Percentiles rank a stretch among this genome's conserved stretches.
Evolutionary conservation across 2,888 invertebrate genomes (phyloP).

Genomic region (Aquatica leii): DNA sequence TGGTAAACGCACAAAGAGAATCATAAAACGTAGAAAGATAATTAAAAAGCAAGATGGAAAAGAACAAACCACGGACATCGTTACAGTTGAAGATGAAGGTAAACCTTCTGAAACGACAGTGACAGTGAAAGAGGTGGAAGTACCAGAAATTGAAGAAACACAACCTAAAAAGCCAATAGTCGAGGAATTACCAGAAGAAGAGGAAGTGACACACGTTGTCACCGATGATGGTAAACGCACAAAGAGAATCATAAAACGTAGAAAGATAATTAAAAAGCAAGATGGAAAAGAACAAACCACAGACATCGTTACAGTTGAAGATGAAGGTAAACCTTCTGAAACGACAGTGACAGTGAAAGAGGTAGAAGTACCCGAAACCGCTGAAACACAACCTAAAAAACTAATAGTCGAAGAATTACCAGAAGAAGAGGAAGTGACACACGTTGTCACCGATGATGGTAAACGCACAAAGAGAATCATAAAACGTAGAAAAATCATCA

Average conservation of each 20-base stretch:
- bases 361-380: not conserved
- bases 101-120: constrained; percentile 36
- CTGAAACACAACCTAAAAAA: not conserved
- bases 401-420: not conserved
- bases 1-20: constrained; percentile 38
- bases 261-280: not conserved
- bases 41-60: constrained; percentile 54
- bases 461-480: not conserved
- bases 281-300: not conserved
- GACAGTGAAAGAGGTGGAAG: constrained; percentile 36
- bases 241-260: not conserved
- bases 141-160: too few species aligned
- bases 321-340: not conserved
- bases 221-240: not conserved
- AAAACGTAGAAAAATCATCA: not conserved
- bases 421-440: not conserved
- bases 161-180: constrained; percentile 14
- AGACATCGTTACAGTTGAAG: not conserved
- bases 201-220: not conserved
- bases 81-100: constrained; percentile 38
- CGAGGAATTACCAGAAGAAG: not conserved
- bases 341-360: constrained; percentile 1
- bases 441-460: not conserved
- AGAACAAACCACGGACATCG: constrained; percentile 40
- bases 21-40: constrained; percentile 54